These are phyloP conservation scores for Sorex fumeus DNA, from an alignment of 2,113 vertebrate species.

Conservation along the genomic window DNA sequence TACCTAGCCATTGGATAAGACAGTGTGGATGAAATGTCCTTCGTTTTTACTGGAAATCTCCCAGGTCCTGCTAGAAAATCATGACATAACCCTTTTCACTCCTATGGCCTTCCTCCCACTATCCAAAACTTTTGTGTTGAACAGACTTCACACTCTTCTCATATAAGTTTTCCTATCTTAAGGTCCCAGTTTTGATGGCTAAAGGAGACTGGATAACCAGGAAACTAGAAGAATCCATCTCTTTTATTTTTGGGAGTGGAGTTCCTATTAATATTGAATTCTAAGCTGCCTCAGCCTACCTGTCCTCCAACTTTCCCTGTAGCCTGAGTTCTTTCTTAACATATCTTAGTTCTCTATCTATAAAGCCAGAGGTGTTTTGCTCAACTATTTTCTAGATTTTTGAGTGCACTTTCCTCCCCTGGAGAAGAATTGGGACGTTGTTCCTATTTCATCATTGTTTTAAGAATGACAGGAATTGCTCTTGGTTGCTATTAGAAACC, in stretches of 20 bases:
- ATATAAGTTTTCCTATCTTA: background rate
- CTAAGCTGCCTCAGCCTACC: background rate
- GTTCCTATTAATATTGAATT: background rate
- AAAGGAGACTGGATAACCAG: background rate
- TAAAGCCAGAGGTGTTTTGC: background rate
- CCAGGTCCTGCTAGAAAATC: no score
- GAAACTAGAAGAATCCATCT: background rate
- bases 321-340: background rate
- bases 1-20: no score
- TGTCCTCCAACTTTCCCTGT: background rate
- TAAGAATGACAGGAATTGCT: no score
- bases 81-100: no score
- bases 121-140: no score
- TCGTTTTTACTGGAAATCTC: no score
- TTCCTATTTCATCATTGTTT: no score
- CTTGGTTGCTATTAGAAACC: no score
- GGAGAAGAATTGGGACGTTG: no score
- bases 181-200: background rate
- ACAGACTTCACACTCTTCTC: background rate
- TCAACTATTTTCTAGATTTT: background rate
- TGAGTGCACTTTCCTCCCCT: no score
- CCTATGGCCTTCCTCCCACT: no score
- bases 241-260: background rate
- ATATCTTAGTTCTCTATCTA: background rate
- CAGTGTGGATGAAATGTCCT: no score